phyloP scores from a whole-genome alignment of 2,888 invertebrate genomes.

The Pyrgus malvae region DNA sequence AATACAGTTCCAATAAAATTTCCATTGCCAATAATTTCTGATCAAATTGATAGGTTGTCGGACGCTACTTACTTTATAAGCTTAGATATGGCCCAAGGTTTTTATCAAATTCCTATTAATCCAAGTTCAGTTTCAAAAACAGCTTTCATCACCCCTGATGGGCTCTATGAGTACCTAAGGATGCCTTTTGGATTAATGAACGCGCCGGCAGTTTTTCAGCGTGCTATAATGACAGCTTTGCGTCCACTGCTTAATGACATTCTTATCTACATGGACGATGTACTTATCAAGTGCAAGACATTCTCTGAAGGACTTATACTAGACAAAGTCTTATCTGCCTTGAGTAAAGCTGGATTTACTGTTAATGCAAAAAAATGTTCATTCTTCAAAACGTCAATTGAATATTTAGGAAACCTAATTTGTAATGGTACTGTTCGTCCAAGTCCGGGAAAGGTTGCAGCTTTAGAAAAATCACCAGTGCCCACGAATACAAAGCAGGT shows the following conservation, averaged over 20 bases:
- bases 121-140: conserved; percentile 6
- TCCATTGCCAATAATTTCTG: conserved; percentile 29
- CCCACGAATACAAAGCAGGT: not conserved
- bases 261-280: not conserved
- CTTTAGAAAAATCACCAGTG: not conserved
- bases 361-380: not conserved
- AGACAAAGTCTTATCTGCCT: not conserved
- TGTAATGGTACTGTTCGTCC: not conserved
- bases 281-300: not conserved
- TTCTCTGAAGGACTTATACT: not conserved
- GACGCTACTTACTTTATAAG: not conserved
- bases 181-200: conserved; percentile 34
- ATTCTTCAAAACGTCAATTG: not conserved
- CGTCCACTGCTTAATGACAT: not conserved
- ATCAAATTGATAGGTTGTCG: conserved; percentile 26
- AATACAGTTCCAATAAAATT: not conserved
- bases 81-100: conserved; percentile 6
- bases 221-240: not conserved
- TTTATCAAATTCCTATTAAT: not conserved
- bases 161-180: not conserved
- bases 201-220: conserved; percentile 24
- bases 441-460: not conserved
- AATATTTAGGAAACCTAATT: not conserved
- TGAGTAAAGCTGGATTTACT: not conserved
- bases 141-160: conserved; percentile 28